Percentiles rank a stretch among this genome's conserved stretches.
phyloP scores from a whole-genome alignment of 2,113 vertebrate species.

The Murina feae region DNA sequence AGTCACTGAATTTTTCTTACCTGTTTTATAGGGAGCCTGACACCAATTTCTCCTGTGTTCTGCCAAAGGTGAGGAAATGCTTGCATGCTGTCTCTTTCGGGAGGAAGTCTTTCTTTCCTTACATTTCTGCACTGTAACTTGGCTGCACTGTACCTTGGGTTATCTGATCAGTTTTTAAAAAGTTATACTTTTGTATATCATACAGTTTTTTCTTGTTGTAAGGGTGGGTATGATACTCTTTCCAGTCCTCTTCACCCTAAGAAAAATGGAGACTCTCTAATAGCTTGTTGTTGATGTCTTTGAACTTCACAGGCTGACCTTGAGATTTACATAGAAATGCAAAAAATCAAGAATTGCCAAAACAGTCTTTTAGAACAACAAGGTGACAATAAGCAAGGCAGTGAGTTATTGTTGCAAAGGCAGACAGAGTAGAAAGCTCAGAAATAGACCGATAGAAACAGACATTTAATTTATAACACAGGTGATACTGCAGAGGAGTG shows the following conservation, averaged over 20 bases:
- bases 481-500: not conserved
- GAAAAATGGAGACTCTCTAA: not conserved
- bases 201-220: not conserved
- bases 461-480: not conserved
- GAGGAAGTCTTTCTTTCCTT: not conserved
- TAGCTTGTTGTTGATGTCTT: not conserved
- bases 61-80: not conserved
- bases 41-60: not conserved
- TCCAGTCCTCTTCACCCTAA: not conserved
- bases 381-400: not conserved
- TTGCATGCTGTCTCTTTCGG: not conserved
- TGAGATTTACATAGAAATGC: not conserved
- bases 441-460: not conserved
- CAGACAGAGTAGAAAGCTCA: not conserved
- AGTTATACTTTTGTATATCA: not conserved
- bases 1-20: not conserved
- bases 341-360: conserved; percentile 9
- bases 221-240: not conserved
- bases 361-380: not conserved
- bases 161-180: not conserved
- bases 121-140: not conserved
- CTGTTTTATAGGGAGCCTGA: not conserved
- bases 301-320: not conserved
- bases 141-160: not conserved
- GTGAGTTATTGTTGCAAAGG: not conserved